Evolutionary conservation across 37 sponge, comb jelly and placozoan genomes (phyloP).

Genomic region (Diacarnus erythraeanus): DNA sequence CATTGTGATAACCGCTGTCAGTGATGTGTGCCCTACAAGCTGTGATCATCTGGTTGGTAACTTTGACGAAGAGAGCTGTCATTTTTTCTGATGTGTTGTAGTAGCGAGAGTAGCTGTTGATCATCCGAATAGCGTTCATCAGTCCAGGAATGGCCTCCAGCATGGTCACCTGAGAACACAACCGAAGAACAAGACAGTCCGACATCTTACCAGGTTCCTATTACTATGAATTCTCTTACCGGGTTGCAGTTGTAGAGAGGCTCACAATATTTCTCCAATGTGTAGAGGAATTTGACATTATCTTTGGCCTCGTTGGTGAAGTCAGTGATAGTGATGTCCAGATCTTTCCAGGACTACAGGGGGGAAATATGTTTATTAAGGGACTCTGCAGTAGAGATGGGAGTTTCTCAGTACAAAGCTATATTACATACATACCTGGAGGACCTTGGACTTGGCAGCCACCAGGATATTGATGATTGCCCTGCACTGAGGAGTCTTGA

Average conservation of each 20-base stretch:
- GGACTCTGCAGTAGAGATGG: too few relatives aligned
- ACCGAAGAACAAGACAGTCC: neutral
- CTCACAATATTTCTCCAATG: constrained; percentile 94
- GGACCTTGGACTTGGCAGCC: constrained; percentile 91
- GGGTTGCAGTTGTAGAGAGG: constrained; percentile 97
- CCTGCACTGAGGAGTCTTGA: constrained; percentile 84
- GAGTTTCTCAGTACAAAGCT: neutral
- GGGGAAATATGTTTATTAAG: neutral
- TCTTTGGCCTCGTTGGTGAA: constrained; percentile 97
- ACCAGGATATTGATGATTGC: constrained; percentile 81
- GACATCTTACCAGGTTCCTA: too few relatives aligned
- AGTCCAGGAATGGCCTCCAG: constrained; percentile 93
- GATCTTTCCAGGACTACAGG: constrained; percentile 81
- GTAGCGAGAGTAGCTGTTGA: constrained; percentile 97
- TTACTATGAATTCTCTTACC: constrained; percentile 27
- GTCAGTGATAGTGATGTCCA: constrained; percentile 95
- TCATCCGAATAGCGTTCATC: constrained; percentile 98
- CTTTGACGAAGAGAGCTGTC: constrained; percentile 98
- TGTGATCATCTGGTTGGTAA: constrained; percentile 98
- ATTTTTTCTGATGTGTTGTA: constrained; percentile 98
- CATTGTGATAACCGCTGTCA: constrained; percentile 82
- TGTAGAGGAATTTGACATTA: constrained; percentile 99
- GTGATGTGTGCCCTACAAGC: constrained; percentile 94
- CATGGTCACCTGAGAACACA: constrained; percentile 75
- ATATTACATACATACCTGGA: constrained; percentile 61